These are phyloP conservation scores for Pteronura brasiliensis DNA, from an alignment of 2,113 vertebrate species.

Conservation along the genomic window DNA sequence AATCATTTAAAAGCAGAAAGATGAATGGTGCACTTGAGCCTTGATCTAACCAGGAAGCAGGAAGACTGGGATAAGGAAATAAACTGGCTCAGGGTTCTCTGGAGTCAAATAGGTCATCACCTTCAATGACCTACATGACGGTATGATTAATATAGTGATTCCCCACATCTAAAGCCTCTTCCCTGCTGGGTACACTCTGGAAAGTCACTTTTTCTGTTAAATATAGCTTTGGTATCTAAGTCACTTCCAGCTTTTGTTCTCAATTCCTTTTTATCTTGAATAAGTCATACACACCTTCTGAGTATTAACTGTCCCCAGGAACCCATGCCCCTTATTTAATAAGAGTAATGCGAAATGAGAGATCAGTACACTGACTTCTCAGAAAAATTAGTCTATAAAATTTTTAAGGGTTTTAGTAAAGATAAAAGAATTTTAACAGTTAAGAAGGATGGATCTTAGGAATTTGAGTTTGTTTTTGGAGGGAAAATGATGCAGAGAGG, in stretches of 20 bases:
- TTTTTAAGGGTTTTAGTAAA: neutral
- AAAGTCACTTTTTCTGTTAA: neutral
- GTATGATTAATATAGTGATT: neutral
- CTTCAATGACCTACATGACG: neutral
- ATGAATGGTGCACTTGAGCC: neutral
- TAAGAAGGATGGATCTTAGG: neutral
- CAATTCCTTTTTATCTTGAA: conserved; percentile 46
- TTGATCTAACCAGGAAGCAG: neutral
- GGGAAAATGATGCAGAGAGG: neutral
- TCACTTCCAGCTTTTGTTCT: conserved; percentile 42
- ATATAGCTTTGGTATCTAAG: conserved; percentile 39
- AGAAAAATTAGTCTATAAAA: conserved; percentile 7
- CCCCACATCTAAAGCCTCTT: neutral
- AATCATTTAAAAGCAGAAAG: neutral
- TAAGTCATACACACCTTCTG: neutral
- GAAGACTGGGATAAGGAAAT: neutral
- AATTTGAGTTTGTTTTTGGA: neutral
- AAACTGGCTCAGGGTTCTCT: neutral
- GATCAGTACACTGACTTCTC: neutral
- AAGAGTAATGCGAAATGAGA: neutral
- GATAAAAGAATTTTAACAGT: neutral
- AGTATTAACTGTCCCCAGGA: neutral
- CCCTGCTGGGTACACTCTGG: neutral
- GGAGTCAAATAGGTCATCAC: neutral
- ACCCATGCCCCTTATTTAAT: neutral